Evolutionary conservation across 53 echinoderm and acorn worm genomes (phyloP).

Genomic region (Antedon mediterranea): DNA sequence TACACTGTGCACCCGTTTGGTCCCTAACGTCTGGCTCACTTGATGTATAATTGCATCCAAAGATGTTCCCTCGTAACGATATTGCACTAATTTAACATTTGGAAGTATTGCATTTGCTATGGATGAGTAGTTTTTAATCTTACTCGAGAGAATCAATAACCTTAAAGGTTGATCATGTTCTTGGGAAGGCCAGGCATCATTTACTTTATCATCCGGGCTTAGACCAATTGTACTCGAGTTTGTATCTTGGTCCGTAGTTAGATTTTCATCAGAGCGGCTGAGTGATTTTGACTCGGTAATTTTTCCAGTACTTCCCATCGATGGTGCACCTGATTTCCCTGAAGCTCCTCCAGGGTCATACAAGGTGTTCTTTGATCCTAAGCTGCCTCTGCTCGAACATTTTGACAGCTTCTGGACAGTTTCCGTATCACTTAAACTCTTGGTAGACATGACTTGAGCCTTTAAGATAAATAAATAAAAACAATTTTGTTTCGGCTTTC

Average conservation of each 20-base stretch:
- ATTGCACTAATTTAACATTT: conserved; percentile 78
- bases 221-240: too few species aligned
- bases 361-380: neutral
- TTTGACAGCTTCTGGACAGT: too few species aligned
- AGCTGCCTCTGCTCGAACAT: neutral
- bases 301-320: neutral
- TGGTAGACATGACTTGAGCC: neutral
- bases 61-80: conserved; percentile 70
- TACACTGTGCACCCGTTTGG: conserved; percentile 54
- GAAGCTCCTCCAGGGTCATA: neutral
- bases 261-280: neutral
- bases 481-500: too few species aligned
- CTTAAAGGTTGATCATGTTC: conserved; percentile 7
- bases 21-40: conserved; percentile 46
- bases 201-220: too few species aligned
- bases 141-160: conserved; percentile 67
- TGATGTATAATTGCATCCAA: conserved; percentile 48
- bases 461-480: too few species aligned
- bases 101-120: conserved; percentile 56
- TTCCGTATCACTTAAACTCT: neutral
- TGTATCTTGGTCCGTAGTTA: neutral
- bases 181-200: neutral
- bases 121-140: conserved; percentile 63
- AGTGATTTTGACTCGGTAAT: neutral
- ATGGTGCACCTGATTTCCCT: neutral